phyloP scores from a whole-genome alignment of 1,140 invertebrate genomes.

The Rhopalosiphum padi region DNA sequence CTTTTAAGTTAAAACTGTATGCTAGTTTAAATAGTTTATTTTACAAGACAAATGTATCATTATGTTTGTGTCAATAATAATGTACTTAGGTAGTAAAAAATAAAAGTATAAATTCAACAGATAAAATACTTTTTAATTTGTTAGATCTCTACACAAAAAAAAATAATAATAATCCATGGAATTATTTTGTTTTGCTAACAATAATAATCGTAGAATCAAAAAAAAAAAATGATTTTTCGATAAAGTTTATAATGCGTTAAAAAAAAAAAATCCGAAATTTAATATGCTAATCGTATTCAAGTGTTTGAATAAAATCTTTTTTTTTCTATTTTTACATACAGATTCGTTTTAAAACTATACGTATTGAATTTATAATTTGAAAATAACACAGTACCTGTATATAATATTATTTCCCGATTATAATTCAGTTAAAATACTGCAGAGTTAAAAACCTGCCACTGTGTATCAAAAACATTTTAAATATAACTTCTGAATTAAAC shows the following conservation, averaged over 20 bases:
- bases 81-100: background rate
- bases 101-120: background rate
- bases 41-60: background rate
- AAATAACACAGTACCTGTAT: background rate
- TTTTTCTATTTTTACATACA: background rate
- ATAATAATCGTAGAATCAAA: background rate
- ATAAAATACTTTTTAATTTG: background rate
- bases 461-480: background rate
- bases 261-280: background rate
- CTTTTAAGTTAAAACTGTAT: background rate
- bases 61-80: background rate
- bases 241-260: background rate
- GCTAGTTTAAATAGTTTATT: background rate
- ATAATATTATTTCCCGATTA: background rate
- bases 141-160: background rate
- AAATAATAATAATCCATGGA: background rate
- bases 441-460: background rate
- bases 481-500: background rate
- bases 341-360: background rate
- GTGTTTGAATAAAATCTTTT: conserved; percentile 6
- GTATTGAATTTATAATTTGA: conserved; percentile 1
- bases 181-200: background rate
- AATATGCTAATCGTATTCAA: conserved; percentile 11
- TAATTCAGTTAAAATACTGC: conserved; percentile 2
- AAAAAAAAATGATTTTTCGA: background rate